phyloP scores from a whole-genome alignment of 1,140 invertebrate genomes.

The Drosophila sechellia region DNA sequence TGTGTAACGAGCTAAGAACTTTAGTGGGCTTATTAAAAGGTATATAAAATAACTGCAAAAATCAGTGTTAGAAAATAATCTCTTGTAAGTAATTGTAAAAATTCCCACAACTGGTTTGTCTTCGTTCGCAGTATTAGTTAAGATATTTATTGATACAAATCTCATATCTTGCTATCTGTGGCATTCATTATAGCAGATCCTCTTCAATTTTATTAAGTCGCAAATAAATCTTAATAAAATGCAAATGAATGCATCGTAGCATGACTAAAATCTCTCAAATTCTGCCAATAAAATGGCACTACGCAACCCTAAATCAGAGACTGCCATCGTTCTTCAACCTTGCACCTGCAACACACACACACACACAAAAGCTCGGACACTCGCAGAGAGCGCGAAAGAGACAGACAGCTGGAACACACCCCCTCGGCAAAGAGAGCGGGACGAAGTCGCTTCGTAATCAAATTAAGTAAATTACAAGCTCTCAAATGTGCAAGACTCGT shows the following conservation, averaged over 20 bases:
- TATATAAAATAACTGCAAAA: background rate
- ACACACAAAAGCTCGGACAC: background rate
- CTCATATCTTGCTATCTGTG: too few species aligned
- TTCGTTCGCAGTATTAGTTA: too few species aligned
- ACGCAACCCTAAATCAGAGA: background rate
- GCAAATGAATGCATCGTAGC: too few species aligned
- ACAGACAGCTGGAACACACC: slow-evolving; percentile 7
- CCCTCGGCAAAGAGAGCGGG: slow-evolving; percentile 1
- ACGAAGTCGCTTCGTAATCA: slow-evolving; percentile 65
- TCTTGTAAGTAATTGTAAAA: too few species aligned
- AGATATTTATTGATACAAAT: too few species aligned
- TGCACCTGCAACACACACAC: slow-evolving; percentile 23
- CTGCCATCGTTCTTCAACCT: slow-evolving; percentile 14
- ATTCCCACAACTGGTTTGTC: background rate
- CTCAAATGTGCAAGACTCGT: slow-evolving; percentile 81
- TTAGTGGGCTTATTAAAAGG: background rate
- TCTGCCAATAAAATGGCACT: background rate
- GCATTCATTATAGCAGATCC: too few species aligned
- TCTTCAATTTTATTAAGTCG: too few species aligned
- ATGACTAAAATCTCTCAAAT: background rate
- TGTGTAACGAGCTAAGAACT: background rate
- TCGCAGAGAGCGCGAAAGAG: background rate
- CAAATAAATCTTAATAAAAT: too few species aligned
- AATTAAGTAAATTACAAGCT: slow-evolving; percentile 83
- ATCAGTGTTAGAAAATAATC: background rate